Evolutionary conservation across 2,113 vertebrate genomes (phyloP).

Genomic region (Callaeas wilsoni): DNA sequence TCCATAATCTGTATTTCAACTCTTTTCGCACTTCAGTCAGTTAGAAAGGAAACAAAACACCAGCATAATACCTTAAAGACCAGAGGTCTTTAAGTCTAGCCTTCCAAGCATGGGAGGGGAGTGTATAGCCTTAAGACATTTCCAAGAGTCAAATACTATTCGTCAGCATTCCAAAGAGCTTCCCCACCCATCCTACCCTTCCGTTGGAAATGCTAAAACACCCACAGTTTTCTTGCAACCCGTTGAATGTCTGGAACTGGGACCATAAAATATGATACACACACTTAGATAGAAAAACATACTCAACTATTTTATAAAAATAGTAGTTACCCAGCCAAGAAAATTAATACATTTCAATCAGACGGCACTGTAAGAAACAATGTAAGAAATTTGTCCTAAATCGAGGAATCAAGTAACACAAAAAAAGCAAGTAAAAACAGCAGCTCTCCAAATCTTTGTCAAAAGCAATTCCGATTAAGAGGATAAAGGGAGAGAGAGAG

Average conservation of each 20-base stretch:
- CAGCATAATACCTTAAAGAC: background rate
- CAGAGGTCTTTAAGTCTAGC: background rate
- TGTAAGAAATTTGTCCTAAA: background rate
- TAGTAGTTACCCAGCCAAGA: background rate
- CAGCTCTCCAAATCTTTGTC: background rate
- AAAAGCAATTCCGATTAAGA: background rate
- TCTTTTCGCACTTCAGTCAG: background rate
- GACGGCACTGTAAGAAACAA: background rate
- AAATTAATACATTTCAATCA: background rate
- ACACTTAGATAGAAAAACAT: background rate
- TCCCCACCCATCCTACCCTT: background rate
- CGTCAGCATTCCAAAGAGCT: background rate
- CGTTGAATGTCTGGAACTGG: background rate
- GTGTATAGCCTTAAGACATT: background rate
- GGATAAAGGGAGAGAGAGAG: background rate
- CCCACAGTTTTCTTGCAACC: conserved; percentile 32
- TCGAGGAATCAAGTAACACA: background rate
- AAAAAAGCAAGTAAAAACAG: conserved; percentile 6
- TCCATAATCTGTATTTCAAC: background rate
- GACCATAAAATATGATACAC: background rate
- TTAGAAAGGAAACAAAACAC: background rate
- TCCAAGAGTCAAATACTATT: conserved; percentile 15
- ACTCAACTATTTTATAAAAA: background rate
- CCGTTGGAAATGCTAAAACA: conserved; percentile 19
- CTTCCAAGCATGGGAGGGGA: background rate